A percentile compares a stretch with the other conserved stretches of the same genome.
Evolutionary conservation across 2,888 invertebrate species (phyloP).

Genomic region (Pachliopta kotzebuea): DNA sequence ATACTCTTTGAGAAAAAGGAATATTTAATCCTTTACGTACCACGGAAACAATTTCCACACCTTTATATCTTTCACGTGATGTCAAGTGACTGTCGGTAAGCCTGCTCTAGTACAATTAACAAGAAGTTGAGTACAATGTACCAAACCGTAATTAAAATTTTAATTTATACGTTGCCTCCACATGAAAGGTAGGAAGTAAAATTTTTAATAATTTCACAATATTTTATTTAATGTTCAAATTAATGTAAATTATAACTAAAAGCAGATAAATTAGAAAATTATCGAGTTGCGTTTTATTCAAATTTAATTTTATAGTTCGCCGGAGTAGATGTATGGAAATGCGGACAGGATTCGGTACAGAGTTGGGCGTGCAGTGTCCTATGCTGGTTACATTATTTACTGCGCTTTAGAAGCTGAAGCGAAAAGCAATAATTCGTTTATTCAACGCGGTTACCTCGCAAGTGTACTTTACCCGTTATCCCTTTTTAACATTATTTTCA

Average conservation of each 20-base stretch:
- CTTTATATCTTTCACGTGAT: too few relatives aligned
- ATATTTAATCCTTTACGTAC: constrained; percentile 1
- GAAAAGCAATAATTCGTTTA: constrained; percentile 61
- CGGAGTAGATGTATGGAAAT: constrained; percentile 52
- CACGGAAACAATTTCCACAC: not conserved
- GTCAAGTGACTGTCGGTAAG: too few relatives aligned
- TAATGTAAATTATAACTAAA: constrained; percentile 26
- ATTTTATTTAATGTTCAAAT: constrained; percentile 7
- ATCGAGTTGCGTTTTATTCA: constrained; percentile 61
- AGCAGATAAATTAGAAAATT: constrained; percentile 43
- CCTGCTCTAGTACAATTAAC: too few relatives aligned
- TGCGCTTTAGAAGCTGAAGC: constrained; percentile 51
- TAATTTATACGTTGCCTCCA: too few relatives aligned
- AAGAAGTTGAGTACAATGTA: too few relatives aligned
- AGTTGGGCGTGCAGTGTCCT: constrained; percentile 35
- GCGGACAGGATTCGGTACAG: constrained; percentile 35
- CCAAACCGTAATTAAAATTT: too few relatives aligned
- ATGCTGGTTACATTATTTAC: constrained; percentile 58
- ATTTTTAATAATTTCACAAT: not conserved
- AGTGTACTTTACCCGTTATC: constrained; percentile 35
- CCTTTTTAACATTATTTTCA: constrained; percentile 5
- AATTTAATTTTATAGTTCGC: constrained; percentile 68
- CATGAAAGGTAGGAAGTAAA: not conserved
- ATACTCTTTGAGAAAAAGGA: constrained; percentile 12
- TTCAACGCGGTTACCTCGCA: constrained; percentile 45